phyloP scores from a whole-genome alignment of 1,140 invertebrate genomes.

The Cydia splendana region DNA sequence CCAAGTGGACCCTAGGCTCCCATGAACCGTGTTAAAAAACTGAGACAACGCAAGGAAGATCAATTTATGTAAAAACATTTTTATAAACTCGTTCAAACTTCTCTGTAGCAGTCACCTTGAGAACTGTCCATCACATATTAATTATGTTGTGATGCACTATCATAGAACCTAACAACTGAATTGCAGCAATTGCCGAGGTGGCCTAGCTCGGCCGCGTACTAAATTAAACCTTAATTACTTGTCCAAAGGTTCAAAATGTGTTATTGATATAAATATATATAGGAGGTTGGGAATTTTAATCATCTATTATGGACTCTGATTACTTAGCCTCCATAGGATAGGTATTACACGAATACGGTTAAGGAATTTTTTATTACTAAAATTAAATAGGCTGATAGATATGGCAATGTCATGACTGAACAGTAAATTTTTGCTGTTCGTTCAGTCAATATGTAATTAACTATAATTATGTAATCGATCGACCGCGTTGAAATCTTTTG shows the following conservation, averaged over 20 bases:
- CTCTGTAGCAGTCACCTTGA: conserved; percentile 10
- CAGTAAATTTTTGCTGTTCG: too few relatives aligned
- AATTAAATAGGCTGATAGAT: too few relatives aligned
- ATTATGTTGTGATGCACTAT: conserved; percentile 28
- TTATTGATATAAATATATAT: neutral
- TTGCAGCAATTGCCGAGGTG: conserved; percentile 26
- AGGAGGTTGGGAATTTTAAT: conserved; percentile 1
- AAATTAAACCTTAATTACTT: conserved; percentile 12
- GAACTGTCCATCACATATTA: conserved; percentile 20
- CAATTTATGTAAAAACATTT: too few relatives aligned
- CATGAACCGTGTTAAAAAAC: too few relatives aligned
- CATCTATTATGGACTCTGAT: conserved; percentile 18
- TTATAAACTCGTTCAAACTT: neutral
- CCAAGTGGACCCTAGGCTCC: too few relatives aligned
- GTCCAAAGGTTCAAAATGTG: neutral
- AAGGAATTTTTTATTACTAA: too few relatives aligned
- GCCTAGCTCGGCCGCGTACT: neutral
- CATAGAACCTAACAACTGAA: conserved; percentile 31
- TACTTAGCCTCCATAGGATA: neutral
- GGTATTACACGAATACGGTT: too few relatives aligned
- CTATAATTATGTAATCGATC: too few relatives aligned
- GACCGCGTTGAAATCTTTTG: too few relatives aligned
- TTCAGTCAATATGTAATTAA: too few relatives aligned
- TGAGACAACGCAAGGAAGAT: too few relatives aligned
- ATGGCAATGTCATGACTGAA: too few relatives aligned